A percentile compares a stretch with the other conserved stretches of the same genome.
Conservation (phyloP, 2,888 invertebrate genomes). For the Nemurella pictetii region DNA sequence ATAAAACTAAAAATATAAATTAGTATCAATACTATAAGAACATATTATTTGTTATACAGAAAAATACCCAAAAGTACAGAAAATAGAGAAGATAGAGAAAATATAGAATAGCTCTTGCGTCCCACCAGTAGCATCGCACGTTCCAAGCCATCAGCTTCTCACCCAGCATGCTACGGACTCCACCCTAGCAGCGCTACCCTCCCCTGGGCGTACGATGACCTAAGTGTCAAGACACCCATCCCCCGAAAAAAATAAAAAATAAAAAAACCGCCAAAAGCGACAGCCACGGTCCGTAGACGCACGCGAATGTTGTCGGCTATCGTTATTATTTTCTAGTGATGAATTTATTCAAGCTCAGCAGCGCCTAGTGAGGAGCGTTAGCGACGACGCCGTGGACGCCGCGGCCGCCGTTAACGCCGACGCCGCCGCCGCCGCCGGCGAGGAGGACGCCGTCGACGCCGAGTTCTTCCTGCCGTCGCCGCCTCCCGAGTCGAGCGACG, state of each 20-base stretch:
- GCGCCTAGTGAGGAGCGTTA: constrained; percentile 94
- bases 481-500: constrained; percentile 52
- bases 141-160: too few relatives aligned
- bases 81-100: too few relatives aligned
- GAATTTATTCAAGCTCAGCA: constrained; percentile 97
- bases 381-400: constrained; percentile 67
- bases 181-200: too few relatives aligned
- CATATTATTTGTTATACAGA: too few relatives aligned
- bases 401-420: constrained; percentile 53
- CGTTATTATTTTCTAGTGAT: constrained; percentile 83
- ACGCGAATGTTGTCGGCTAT: constrained; percentile 39
- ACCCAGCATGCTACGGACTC: too few relatives aligned
- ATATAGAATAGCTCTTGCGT: too few relatives aligned
- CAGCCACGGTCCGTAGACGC: background rate
- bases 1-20: too few relatives aligned
- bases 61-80: too few relatives aligned
- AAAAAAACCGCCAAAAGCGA: background rate
- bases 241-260: background rate
- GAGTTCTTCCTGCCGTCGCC: constrained; percentile 62
- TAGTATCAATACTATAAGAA: too few relatives aligned
- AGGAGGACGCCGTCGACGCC: constrained; percentile 51
- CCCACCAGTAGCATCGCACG: too few relatives aligned
- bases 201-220: too few relatives aligned
- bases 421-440: constrained; percentile 55
- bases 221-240: too few relatives aligned